These are phyloP conservation scores for Synchiropus splendidus DNA, from an alignment of 2,113 vertebrate species.

Conservation along the genomic window DNA sequence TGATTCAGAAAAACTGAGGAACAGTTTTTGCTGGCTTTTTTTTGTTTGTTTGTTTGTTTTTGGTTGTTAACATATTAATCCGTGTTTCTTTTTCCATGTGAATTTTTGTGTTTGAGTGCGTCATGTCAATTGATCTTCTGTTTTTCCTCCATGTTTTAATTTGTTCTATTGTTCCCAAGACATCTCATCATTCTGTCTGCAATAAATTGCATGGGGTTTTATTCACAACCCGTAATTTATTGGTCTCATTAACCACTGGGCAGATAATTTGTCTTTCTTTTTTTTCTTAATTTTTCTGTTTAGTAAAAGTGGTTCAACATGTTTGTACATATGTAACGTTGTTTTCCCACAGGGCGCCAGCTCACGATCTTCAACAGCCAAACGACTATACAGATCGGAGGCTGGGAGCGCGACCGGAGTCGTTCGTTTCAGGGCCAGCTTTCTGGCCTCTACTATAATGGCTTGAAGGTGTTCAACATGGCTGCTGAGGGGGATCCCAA, in stretches of 20 bases:
- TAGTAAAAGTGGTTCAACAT: conserved; percentile 73
- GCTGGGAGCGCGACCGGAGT: conserved; percentile 89
- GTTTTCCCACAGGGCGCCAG: conserved; percentile 90
- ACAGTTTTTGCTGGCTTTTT: conserved; percentile 3
- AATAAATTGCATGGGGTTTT: conserved; percentile 87
- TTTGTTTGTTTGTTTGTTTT: conserved; percentile 10
- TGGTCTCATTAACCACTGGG: conserved; percentile 86
- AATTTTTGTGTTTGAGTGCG: too few relatives aligned
- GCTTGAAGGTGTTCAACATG: conserved; percentile 99
- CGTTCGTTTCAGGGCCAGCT: conserved; percentile 98
- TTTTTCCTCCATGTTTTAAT: conserved; percentile 11
- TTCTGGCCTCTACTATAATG: conserved; percentile 99
- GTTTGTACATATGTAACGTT: conserved; percentile 91
- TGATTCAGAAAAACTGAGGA: too few relatives aligned
- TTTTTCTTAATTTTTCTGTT: conserved; percentile 33
- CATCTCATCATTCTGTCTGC: conserved; percentile 86
- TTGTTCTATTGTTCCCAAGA: conserved; percentile 61
- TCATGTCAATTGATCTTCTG: too few relatives aligned
- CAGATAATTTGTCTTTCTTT: conserved; percentile 80
- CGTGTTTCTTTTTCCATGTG: conserved; percentile 2
- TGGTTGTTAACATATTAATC: conserved; percentile 12
- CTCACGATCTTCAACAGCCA: conserved; percentile 99
- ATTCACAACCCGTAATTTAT: conserved; percentile 88
- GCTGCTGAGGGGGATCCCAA: conserved; percentile 93
- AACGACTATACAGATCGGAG: conserved; percentile 98